Conservation (phyloP, 2,888 invertebrate species). For the Punctoribates punctum region DNA sequence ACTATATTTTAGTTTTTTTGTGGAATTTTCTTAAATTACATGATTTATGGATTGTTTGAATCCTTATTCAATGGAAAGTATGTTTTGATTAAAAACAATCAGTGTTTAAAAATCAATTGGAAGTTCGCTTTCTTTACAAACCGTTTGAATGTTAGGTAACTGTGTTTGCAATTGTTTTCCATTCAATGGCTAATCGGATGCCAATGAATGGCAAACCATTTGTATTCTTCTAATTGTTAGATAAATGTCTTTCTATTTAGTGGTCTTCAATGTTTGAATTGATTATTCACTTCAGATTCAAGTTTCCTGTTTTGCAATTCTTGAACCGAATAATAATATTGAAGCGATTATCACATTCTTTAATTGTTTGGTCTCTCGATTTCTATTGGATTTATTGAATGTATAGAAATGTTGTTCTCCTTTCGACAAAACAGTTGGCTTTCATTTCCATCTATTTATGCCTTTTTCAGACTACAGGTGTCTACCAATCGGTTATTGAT, state of each 20-base stretch:
- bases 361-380: too few relatives aligned
- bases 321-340: neutral
- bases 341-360: neutral
- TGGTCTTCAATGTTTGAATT: neutral
- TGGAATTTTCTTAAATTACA: too few relatives aligned
- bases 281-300: neutral
- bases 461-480: constrained; percentile 3
- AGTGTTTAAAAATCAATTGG: too few relatives aligned
- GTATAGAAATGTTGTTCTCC: too few relatives aligned
- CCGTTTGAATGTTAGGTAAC: too few relatives aligned
- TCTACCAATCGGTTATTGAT: constrained; percentile 13
- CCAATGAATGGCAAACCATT: neutral
- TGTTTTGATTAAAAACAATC: too few relatives aligned
- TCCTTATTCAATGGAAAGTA: too few relatives aligned
- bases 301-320: neutral
- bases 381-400: too few relatives aligned
- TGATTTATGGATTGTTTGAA: too few relatives aligned
- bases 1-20: too few relatives aligned
- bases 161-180: neutral
- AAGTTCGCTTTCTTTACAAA: too few relatives aligned
- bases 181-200: neutral
- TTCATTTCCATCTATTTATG: neutral
- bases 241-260: neutral
- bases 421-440: neutral
- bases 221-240: neutral